Evolutionary conservation across 2,888 invertebrate genomes (phyloP), one percentile per base, ranked within the genome.

Genomic region (Lycophotia porphyrea): DNA sequence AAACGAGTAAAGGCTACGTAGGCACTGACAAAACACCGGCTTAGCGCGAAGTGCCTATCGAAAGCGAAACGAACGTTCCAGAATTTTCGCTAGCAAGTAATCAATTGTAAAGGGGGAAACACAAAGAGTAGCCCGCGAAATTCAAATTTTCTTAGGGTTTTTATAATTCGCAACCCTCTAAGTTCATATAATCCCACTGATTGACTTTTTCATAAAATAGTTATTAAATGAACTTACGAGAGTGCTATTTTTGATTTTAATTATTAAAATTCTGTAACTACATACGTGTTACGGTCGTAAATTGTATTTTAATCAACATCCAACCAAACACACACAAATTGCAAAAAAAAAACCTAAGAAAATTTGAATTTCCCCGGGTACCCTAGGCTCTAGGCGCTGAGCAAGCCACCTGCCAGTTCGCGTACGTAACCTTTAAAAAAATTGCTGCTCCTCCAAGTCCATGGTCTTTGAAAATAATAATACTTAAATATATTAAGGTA

Each of bases 401-500:
- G n/a, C n/a, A 15, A 27, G 27, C 55, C 15, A 27, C 7, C 15
- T 27, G 55, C 27, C 27, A 27, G 5, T 55, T n/a, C n/a, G 15
- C 27, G 55, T 27, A 55, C 55, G 13, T 52, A n/a, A 3, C 13
- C n/a, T 5, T 9, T 24, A 13, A 65, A 68, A 5, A 73, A 78
- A 72, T 68, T 34, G 7, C 36, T 49, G 7, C 31, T 4, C 15
- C 34, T 34, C 36, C 39, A 66, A 74, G 64, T 74, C 61, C 71
- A 67, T 60, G 27, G 39, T 81, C 65, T 74, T 70, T 74, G 24
- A 73, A 73, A 79, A 66, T 61, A 76, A 73, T 79, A 77, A 63
- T 77, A 74, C 63, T 76, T 72, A 55, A 70, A 70, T 69, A 82
- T 75, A 71, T 63, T 73, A 64, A 34, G 15, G 55, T 71, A 84